A percentile compares a stretch with the other conserved stretches of the same genome.
phyloP scores from a whole-genome alignment of 2,113 vertebrate genomes.

The Oryzias woworae region DNA sequence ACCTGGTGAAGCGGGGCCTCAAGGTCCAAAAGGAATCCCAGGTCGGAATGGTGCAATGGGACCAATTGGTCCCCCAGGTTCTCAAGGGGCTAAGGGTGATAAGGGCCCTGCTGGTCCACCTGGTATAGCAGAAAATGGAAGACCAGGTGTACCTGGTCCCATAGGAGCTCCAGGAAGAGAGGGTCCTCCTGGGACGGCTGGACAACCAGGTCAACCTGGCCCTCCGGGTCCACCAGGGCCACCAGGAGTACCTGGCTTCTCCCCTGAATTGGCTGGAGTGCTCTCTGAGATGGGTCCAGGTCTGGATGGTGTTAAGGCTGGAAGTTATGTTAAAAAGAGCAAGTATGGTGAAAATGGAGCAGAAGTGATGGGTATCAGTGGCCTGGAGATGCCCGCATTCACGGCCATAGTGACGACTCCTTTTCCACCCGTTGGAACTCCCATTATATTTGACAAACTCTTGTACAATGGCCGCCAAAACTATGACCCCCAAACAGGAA shows the following conservation, averaged over 20 bases:
- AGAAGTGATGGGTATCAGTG: constrained; percentile 72
- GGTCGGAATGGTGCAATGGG: constrained; percentile 87
- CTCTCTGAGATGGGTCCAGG: constrained; percentile 89
- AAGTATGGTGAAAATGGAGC: constrained; percentile 74
- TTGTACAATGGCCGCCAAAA: constrained; percentile 96
- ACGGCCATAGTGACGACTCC: constrained; percentile 88
- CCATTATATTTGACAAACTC: constrained; percentile 92
- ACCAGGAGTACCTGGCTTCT: constrained; percentile 78
- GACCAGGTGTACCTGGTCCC: constrained; percentile 81
- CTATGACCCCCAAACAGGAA: constrained; percentile 92
- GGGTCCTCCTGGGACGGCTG: constrained; percentile 79
- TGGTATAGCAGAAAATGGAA: constrained; percentile 83
- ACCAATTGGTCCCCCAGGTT: constrained; percentile 86
- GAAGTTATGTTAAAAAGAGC: constrained; percentile 84
- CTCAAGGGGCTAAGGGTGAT: constrained; percentile 87
- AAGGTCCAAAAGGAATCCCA: constrained; percentile 91
- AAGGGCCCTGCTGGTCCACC: constrained; percentile 82
- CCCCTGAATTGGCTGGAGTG: constrained; percentile 85
- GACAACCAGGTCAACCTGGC: constrained; percentile 85
- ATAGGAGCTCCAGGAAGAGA: constrained; percentile 86
- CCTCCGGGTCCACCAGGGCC: constrained; percentile 89
- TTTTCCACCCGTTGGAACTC: constrained; percentile 89
- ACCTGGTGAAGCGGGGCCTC: constrained; percentile 84
- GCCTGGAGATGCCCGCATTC: constrained; percentile 94
- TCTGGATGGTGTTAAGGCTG: constrained; percentile 82